Conservation (phyloP, 2,888 invertebrate genomes). For the Torymus texanus region DNA sequence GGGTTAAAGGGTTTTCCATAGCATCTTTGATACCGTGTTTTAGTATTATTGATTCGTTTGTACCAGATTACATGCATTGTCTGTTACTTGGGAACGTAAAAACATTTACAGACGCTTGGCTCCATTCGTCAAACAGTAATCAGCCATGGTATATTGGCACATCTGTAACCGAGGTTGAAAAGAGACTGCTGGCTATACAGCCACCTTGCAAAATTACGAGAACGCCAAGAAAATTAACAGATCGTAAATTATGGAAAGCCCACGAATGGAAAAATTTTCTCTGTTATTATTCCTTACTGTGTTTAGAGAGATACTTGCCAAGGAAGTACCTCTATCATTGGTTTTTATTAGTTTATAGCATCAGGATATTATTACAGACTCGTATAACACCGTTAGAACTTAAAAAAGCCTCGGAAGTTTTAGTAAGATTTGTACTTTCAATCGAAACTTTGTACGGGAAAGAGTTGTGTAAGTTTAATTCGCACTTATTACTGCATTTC, state of each 20-base stretch:
- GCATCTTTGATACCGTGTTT: background rate
- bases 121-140: background rate
- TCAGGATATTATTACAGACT: conserved; percentile 7
- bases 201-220: conserved; percentile 42
- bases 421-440: conserved; percentile 7
- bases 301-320: conserved; percentile 14
- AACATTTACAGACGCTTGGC: background rate
- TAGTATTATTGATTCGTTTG: background rate
- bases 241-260: conserved; percentile 35
- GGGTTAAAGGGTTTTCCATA: background rate
- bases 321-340: conserved; percentile 1
- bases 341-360: conserved; percentile 24
- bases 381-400: conserved; percentile 2
- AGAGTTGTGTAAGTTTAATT: conserved; percentile 25
- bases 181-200: background rate
- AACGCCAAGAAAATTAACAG: conserved; percentile 1
- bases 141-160: background rate
- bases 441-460: conserved; percentile 10
- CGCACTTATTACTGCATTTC: conserved; percentile 27
- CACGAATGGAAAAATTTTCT: conserved; percentile 44
- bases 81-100: conserved; percentile 5
- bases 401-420: background rate
- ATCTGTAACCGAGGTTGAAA: background rate
- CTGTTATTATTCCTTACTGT: conserved; percentile 25
- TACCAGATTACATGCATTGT: conserved; percentile 9